A percentile compares a stretch with the other conserved stretches of the same genome.
These are phyloP conservation scores for Orycteropus afer DNA, from an alignment of 2,113 vertebrate genomes.

Conservation along the genomic window DNA sequence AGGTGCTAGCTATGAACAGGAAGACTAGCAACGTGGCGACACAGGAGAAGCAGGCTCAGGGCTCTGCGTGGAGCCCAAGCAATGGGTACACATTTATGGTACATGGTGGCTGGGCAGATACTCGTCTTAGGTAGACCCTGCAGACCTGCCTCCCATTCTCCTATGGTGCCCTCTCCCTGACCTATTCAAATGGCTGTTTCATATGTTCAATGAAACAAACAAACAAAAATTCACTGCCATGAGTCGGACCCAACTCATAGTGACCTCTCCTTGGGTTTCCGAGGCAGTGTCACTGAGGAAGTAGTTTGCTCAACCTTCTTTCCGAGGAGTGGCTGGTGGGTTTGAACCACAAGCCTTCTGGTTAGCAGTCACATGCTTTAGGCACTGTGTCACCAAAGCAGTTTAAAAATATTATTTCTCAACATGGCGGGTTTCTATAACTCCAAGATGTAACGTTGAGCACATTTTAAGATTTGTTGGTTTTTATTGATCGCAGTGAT, in stretches of 20 bases:
- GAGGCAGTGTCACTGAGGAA: too few species aligned
- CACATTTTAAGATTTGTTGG: rapidly evolving
- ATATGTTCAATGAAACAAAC: too few species aligned
- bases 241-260: too few species aligned
- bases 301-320: too few species aligned
- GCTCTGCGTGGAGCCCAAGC: rapidly evolving
- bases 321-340: too few species aligned
- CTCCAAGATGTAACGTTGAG: background rate
- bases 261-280: too few species aligned
- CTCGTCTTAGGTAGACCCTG: rapidly evolving
- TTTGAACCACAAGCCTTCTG: too few species aligned
- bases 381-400: too few species aligned
- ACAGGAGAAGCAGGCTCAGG: rapidly evolving
- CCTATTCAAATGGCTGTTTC: background rate
- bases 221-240: too few species aligned
- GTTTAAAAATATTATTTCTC: rapidly evolving
- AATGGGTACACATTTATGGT: rapidly evolving
- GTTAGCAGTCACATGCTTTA: too few species aligned
- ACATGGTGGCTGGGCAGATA: rapidly evolving
- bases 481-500: rapidly evolving
- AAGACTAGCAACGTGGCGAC: rapidly evolving
- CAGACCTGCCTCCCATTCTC: rapidly evolving
- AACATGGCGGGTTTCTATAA: background rate
- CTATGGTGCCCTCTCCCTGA: too few species aligned
- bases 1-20: too few species aligned